Conservation (phyloP, 2,888 invertebrate species). For the Tenthredo mesomela region DNA sequence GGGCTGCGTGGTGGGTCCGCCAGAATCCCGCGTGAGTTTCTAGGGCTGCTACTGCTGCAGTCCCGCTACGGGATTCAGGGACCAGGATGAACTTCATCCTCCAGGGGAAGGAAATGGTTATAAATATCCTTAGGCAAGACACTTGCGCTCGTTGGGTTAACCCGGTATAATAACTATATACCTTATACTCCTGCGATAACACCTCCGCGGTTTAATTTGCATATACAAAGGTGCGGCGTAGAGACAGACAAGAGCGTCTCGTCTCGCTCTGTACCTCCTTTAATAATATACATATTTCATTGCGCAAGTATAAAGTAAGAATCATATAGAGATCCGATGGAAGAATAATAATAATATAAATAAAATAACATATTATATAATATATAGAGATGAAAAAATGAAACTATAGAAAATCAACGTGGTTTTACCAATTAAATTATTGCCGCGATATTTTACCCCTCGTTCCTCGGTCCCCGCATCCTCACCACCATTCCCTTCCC, state of each 20-base stretch:
- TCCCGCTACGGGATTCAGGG: slow-evolving; percentile 13
- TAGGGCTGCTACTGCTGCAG: not conserved
- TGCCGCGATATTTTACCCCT: slow-evolving; percentile 3
- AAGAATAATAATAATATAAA: not conserved
- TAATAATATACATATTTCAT: not conserved
- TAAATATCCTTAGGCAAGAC: slow-evolving; percentile 74
- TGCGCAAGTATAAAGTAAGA: not conserved
- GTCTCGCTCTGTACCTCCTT: not conserved
- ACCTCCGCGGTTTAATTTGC: slow-evolving; percentile 68
- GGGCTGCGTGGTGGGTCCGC: slow-evolving; percentile 69
- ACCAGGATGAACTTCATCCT: slow-evolving; percentile 55
- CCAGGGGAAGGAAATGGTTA: slow-evolving; percentile 71
- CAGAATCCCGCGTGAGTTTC: slow-evolving; percentile 60
- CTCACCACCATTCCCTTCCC: too few relatives aligned
- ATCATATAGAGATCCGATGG: not conserved
- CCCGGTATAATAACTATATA: not conserved
- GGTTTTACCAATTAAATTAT: slow-evolving; percentile 30
- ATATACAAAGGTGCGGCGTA: slow-evolving; percentile 69
- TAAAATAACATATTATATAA: not conserved
- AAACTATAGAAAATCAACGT: not conserved
- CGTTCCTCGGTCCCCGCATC: too few relatives aligned
- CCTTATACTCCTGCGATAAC: slow-evolving; percentile 2
- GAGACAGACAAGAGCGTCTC: slow-evolving; percentile 7
- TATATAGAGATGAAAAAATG: not conserved
- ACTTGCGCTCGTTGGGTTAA: slow-evolving; percentile 53